These are phyloP conservation scores for Blennius ocellaris DNA, from an alignment of 2,113 vertebrate species.

Conservation along the genomic window DNA sequence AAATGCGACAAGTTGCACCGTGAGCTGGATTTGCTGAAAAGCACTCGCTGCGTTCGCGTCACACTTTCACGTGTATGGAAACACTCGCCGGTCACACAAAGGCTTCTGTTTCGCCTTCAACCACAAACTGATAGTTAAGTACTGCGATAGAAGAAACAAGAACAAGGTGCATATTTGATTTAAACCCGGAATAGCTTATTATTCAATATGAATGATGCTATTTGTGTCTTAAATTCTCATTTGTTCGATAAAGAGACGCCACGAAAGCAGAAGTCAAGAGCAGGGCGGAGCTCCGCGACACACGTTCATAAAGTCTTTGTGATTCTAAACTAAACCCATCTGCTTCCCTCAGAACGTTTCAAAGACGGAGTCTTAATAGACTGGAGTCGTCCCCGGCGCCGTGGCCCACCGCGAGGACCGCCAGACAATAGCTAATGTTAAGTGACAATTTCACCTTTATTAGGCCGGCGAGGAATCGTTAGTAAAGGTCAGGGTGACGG, in stretches of 20 bases:
- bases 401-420: conserved; percentile 38
- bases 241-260: neutral
- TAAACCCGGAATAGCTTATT: too few relatives aligned
- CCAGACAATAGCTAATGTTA: conserved; percentile 64
- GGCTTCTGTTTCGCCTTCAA: too few relatives aligned
- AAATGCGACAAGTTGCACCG: too few relatives aligned
- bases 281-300: neutral
- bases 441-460: conserved; percentile 78
- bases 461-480: conserved; percentile 58
- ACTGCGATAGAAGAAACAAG: too few relatives aligned
- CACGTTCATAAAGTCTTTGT: neutral
- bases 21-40: too few relatives aligned
- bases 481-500: conserved; percentile 70
- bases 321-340: conserved; percentile 9
- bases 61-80: too few relatives aligned
- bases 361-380: conserved; percentile 42
- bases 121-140: too few relatives aligned
- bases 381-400: conserved; percentile 27
- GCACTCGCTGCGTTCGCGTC: too few relatives aligned
- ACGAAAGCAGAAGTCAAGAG: neutral
- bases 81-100: too few relatives aligned
- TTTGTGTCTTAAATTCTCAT: neutral
- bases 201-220: neutral
- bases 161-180: too few relatives aligned
- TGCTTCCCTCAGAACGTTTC: conserved; percentile 17